Conservation (phyloP, 2,797 vertebrate genomes). For the Amphiprion clarkii region DNA sequence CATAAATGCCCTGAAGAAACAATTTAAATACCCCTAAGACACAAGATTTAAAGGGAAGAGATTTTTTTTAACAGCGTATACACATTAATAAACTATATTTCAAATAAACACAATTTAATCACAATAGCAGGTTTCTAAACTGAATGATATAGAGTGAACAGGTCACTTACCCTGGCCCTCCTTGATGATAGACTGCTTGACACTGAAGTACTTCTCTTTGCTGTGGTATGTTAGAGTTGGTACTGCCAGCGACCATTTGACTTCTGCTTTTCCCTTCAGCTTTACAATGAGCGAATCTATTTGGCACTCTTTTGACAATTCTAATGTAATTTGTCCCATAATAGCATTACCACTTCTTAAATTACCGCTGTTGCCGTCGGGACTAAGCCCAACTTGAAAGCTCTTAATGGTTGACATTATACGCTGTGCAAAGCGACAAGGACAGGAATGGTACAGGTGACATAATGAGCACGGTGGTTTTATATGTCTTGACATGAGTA, state of each 20-base stretch:
- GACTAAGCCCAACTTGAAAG: constrained; percentile 66
- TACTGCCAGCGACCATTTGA: constrained; percentile 53
- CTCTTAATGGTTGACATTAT: constrained; percentile 50
- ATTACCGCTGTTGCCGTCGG: constrained; percentile 56
- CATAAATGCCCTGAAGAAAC: no score
- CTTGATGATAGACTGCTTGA: constrained; percentile 62
- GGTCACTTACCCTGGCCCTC: constrained; percentile 42
- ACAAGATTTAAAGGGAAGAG: no score
- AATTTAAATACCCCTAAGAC: no score
- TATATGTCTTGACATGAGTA: constrained; percentile 2
- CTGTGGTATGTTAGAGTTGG: constrained; percentile 9
- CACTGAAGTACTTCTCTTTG: constrained; percentile 75
- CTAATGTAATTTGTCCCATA: constrained; percentile 63
- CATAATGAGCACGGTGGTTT: not conserved
- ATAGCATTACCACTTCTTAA: constrained; percentile 72
- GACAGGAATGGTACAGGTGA: not conserved
- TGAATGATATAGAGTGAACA: not conserved
- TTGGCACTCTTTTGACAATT: constrained; percentile 63
- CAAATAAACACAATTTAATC: not conserved
- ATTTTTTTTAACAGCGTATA: no score
- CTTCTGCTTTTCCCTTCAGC: constrained; percentile 78
- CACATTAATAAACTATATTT: not conserved
- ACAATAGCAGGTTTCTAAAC: not conserved
- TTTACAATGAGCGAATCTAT: constrained; percentile 69
- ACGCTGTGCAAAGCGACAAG: constrained; percentile 9